phyloP scores from a whole-genome alignment of 1,140 invertebrate species.

The Maniola jurtina region DNA sequence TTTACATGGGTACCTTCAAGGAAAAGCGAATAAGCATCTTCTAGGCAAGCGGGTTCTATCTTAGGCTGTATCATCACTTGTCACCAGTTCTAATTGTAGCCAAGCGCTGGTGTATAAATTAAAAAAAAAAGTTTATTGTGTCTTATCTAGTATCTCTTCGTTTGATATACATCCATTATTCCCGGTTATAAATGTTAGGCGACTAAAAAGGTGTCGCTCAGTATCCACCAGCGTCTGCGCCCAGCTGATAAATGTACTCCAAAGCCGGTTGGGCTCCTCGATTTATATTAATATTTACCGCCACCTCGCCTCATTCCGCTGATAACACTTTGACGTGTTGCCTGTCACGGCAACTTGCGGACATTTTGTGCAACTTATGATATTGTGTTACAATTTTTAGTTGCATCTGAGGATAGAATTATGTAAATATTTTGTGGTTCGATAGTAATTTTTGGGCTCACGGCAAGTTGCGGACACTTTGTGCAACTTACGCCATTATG shows the following conservation, averaged over 20 bases:
- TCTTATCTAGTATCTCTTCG: slow-evolving; percentile 1
- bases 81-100: too few species aligned
- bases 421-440: too few species aligned
- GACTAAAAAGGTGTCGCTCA: slow-evolving; percentile 66
- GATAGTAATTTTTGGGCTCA: too few species aligned
- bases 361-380: background rate
- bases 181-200: slow-evolving; percentile 62
- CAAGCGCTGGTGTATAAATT: background rate
- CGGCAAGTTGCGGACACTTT: background rate
- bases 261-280: slow-evolving; percentile 36
- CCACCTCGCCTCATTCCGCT: background rate
- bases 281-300: slow-evolving; percentile 61
- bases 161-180: slow-evolving; percentile 10
- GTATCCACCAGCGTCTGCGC: slow-evolving; percentile 54
- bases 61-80: too few species aligned
- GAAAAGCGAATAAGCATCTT: too few species aligned
- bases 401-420: too few species aligned
- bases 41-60: too few species aligned
- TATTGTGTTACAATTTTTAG: background rate
- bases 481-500: background rate
- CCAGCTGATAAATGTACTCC: slow-evolving; percentile 62
- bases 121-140: background rate
- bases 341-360: background rate
- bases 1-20: too few species aligned
- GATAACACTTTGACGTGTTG: slow-evolving; percentile 7